phyloP scores from a whole-genome alignment of 2,113 vertebrate species.

The Micronycteris hirsuta region DNA sequence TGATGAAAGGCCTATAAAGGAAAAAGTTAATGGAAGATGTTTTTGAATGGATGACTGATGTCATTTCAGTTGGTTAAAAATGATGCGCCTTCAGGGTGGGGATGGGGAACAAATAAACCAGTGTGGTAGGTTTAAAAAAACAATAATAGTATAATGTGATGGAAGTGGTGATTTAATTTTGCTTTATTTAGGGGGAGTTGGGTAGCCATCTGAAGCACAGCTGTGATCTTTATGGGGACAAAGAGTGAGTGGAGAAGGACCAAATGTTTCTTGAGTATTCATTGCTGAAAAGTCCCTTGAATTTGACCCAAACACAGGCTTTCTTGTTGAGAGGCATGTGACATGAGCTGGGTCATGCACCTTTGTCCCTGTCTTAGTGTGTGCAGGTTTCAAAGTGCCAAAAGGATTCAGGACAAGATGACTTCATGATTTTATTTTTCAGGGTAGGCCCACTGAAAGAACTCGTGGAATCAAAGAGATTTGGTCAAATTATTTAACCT shows the following conservation, averaged over 20 bases:
- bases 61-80: background rate
- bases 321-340: background rate
- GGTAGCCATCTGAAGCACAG: background rate
- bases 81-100: background rate
- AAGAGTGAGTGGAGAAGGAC: background rate
- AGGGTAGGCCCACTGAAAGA: background rate
- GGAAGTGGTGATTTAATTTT: background rate
- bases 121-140: background rate
- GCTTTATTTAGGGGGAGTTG: background rate
- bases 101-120: background rate
- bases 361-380: background rate
- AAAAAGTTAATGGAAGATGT: background rate
- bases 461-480: background rate
- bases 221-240: background rate
- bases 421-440: background rate
- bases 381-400: slow-evolving; percentile 15
- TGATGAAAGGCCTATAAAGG: background rate
- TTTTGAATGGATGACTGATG: background rate
- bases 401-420: background rate
- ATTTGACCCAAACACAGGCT: background rate
- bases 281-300: background rate
- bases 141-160: background rate
- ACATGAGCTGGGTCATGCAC: background rate
- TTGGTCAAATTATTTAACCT: background rate
- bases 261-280: background rate